These are phyloP conservation scores for Mythimna albipuncta DNA, from an alignment of 2,888 invertebrate genomes.

Conservation along the genomic window DNA sequence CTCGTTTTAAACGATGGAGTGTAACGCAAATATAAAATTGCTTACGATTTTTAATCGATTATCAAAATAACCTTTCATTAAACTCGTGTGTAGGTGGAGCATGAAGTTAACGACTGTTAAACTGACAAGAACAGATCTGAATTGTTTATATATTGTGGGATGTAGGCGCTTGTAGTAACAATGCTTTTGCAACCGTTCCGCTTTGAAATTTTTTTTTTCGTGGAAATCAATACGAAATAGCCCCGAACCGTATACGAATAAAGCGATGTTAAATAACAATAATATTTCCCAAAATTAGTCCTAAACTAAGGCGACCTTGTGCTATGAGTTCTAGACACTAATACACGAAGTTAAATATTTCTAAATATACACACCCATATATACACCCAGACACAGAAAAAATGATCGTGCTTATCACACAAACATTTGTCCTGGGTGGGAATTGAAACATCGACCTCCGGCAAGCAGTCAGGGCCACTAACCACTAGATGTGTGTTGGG, in stretches of 20 bases:
- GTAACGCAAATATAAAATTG: slow-evolving; percentile 64
- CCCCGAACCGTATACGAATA: not conserved
- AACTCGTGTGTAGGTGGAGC: slow-evolving; percentile 35
- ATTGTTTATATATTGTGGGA: slow-evolving; percentile 55
- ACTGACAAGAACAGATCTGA: slow-evolving; percentile 41
- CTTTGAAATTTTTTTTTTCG: slow-evolving; percentile 32
- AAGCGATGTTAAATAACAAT: no score
- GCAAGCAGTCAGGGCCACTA: no score
- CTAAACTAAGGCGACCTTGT: no score
- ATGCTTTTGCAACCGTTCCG: slow-evolving; percentile 22
- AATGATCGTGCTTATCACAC: no score
- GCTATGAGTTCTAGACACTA: no score
- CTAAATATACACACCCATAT: no score
- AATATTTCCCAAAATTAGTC: slow-evolving; percentile 10
- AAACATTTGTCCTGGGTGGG: no score
- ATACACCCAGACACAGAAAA: no score
- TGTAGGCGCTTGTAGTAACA: slow-evolving; percentile 52
- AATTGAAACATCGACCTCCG: no score
- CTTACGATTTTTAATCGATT: slow-evolving; percentile 69
- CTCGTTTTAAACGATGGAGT: slow-evolving; percentile 62
- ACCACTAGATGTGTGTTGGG: no score
- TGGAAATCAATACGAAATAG: slow-evolving; percentile 15
- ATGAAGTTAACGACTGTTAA: slow-evolving; percentile 47
- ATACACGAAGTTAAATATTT: no score
- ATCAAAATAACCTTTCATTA: slow-evolving; percentile 60